A percentile compares a stretch with the other conserved stretches of the same genome.
These are phyloP conservation scores for Condylura cristata DNA, from an alignment of 2,113 vertebrate genomes.

Conservation along the genomic window DNA sequence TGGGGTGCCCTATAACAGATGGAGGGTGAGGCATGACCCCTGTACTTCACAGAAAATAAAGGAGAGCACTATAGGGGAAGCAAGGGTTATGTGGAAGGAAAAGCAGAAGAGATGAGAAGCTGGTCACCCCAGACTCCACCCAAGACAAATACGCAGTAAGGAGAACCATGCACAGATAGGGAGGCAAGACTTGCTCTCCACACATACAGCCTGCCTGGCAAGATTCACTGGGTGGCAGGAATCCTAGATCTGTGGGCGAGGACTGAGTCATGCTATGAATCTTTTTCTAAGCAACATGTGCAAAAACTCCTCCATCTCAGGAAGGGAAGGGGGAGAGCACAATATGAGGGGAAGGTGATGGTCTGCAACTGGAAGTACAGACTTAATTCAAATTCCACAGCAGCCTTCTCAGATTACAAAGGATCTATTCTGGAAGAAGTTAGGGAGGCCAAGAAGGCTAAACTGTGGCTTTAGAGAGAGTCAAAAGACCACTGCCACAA, in stretches of 20 bases:
- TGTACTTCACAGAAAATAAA: not conserved
- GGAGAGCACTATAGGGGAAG: not conserved
- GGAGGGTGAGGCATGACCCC: not conserved
- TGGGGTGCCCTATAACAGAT: too few relatives aligned
- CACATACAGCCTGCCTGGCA: constrained; percentile 25
- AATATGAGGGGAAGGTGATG: not conserved
- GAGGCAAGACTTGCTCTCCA: not conserved
- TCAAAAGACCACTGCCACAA: constrained; percentile 34
- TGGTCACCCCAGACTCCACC: constrained; percentile 20
- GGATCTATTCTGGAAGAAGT: not conserved
- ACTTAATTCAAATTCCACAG: constrained; percentile 43
- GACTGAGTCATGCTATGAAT: constrained; percentile 55
- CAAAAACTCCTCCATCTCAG: constrained; percentile 63
- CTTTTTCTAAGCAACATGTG: constrained; percentile 69
- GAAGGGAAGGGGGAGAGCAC: not conserved
- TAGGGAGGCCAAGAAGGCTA: not conserved
- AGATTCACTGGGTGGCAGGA: constrained; percentile 63
- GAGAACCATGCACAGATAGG: not conserved
- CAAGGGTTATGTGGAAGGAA: not conserved
- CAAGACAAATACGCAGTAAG: not conserved
- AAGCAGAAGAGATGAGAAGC: not conserved
- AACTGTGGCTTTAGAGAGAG: not conserved
- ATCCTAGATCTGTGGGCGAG: constrained; percentile 53
- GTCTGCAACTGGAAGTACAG: constrained; percentile 26
- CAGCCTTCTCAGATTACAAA: constrained; percentile 33